A percentile compares a stretch with the other conserved stretches of the same genome.
Evolutionary conservation across 2,113 vertebrate genomes (phyloP).

Genomic region (Brienomyrus brachyistius): DNA sequence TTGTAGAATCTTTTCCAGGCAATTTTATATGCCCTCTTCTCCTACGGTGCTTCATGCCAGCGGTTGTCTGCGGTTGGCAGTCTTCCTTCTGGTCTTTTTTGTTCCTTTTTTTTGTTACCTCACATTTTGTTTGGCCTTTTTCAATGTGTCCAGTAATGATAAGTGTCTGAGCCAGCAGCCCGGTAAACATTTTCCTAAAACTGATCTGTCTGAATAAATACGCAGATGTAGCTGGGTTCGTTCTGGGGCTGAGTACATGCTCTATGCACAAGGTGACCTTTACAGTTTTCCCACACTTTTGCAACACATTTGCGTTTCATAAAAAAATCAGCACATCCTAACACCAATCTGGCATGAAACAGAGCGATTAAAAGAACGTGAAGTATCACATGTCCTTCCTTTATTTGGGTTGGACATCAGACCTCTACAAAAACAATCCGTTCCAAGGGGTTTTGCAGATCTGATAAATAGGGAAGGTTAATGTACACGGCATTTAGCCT

Average conservation of each 20-base stretch:
- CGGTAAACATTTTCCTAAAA: constrained; percentile 6
- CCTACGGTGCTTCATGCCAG: background rate
- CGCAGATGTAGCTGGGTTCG: background rate
- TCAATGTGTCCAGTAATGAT: background rate
- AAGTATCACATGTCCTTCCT: background rate
- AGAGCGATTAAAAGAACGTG: background rate
- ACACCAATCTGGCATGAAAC: background rate
- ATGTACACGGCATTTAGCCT: background rate
- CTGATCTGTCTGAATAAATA: background rate
- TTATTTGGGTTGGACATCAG: background rate
- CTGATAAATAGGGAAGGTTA: background rate
- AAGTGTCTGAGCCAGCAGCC: background rate
- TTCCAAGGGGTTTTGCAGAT: background rate
- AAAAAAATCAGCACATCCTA: background rate
- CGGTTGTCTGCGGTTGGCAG: background rate
- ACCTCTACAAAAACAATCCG: background rate
- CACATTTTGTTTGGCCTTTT: background rate
- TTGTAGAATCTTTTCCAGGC: background rate
- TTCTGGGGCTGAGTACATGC: background rate
- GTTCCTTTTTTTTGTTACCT: background rate
- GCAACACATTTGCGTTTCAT: background rate
- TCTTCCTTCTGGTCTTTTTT: background rate
- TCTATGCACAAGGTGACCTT: background rate
- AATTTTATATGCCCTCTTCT: background rate
- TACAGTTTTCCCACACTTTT: background rate